These are phyloP conservation scores for Scomber scombrus DNA, from an alignment of 2,113 vertebrate species.

Conservation along the genomic window DNA sequence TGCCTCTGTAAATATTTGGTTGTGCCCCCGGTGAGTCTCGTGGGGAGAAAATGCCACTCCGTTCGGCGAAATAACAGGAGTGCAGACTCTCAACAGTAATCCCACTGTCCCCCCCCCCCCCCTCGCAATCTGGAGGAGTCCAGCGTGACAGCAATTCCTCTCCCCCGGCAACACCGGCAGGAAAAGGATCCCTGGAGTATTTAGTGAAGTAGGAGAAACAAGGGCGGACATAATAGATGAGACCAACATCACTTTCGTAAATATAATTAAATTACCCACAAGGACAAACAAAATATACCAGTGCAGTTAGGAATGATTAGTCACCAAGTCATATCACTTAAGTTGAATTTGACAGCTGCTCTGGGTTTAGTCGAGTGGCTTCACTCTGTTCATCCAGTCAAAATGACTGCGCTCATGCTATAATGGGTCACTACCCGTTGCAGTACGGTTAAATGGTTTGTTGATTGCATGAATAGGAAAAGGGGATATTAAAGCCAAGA, in stretches of 20 bases:
- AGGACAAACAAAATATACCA: slow-evolving; percentile 59
- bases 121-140: slow-evolving; percentile 35
- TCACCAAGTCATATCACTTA: slow-evolving; percentile 36
- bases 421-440: slow-evolving; percentile 60
- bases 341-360: slow-evolving; percentile 62
- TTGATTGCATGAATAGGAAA: slow-evolving; percentile 59
- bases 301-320: slow-evolving; percentile 46
- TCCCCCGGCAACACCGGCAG: slow-evolving; percentile 28
- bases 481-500: slow-evolving; percentile 54
- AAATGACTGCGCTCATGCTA: slow-evolving; percentile 56
- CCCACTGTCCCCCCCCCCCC: no score
- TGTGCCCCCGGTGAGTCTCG: slow-evolving; percentile 16
- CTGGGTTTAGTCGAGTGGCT: slow-evolving; percentile 50
- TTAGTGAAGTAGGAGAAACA: slow-evolving; percentile 59
- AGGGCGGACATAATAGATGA: slow-evolving; percentile 58
- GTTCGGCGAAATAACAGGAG: slow-evolving; percentile 29
- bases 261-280: slow-evolving; percentile 59
- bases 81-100: slow-evolving; percentile 9
- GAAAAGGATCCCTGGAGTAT: slow-evolving; percentile 51
- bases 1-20: slow-evolving; percentile 58
- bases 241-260: slow-evolving; percentile 45
- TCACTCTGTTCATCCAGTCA: slow-evolving; percentile 50
- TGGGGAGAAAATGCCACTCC: slow-evolving; percentile 6
- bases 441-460: slow-evolving; percentile 39
- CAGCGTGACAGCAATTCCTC: slow-evolving; percentile 47